Base-by-base conservation (phyloP, 2,797 vertebrate species). In the Tympanoctomys barrerae region DNA sequence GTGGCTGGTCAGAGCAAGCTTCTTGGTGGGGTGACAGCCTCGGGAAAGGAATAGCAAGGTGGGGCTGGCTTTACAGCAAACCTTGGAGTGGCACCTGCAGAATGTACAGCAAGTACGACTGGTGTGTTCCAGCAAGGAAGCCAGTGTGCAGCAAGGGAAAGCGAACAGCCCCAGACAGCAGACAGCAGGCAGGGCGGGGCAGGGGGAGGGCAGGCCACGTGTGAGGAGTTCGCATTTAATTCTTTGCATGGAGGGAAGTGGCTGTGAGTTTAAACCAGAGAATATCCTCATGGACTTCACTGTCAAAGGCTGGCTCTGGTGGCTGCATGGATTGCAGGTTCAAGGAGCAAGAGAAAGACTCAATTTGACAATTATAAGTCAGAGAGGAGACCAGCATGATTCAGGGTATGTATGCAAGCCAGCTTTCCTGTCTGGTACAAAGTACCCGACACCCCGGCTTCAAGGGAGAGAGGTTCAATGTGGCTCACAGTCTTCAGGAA, bases 181-280 rank as follows among this genome's bases (percentile, higher is more conserved):
- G 36, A 73, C 3, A 2, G 77, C 39, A 49, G 66, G 26, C 42
- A 13, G 46, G 22, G 33, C 28, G 14, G 39, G 54, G 3, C 3
- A 0, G 0, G 31, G 8, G 12, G 42, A 5, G 49, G 52, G 3
- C 31, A 9, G 62, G 54, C 49, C 3, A 0, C 5, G 3, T 18
- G 49, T 33, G 1, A 9, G 2, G 33, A 85, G 5, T 21, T 10
- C 54, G 75, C n/a, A 22, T 49, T 77, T 87, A 36, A 66, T 62
- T 87, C 36, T 86, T 77, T 21, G 1, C 24, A 13, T 46, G 26
- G 33, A 70, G 66, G 62, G 54, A 77, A 6, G 66, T 22, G 0
- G 0, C n/a, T 59, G 5, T 36, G 36, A 78, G 52, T 75, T 80
- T 66, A 59, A 82, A 68, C 28, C 10, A 0, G 7, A 5, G 14